Base-by-base conservation (phyloP, 2,888 invertebrate species). In the Belgica antarctica region DNA sequence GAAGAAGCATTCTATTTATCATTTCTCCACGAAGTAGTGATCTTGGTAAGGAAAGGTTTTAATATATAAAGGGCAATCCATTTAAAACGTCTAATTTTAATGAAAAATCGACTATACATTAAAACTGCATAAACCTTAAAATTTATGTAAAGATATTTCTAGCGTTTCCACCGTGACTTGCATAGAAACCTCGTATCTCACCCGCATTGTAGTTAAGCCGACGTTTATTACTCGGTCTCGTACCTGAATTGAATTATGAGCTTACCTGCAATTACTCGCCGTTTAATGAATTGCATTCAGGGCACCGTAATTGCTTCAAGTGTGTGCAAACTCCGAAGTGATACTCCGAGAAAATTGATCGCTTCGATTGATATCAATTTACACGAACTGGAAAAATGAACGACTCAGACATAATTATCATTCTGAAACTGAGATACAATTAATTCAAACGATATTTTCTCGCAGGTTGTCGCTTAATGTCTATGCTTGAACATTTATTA, bases 201-300 rank as follows among this genome's bases (percentile, higher is more conserved):
- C n/a, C n/a, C n/a, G n/a, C n/a, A n/a, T n/a, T n/a, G n/a, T n/a
- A n/a, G n/a, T 31, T 31, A 31, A 31, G 34, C 34, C 12, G 5
- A 5, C 46, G 15, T 46, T 46, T 46, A 46, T 46, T 46, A 46
- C 7, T 17, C 12, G 46, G 46, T 31, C 34, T 5, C 7, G 5
- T 46, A 17, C 46, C 12, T 12, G 46, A 12, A 46, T 15, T 46
- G 46, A 46, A 46, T 46, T 46, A 46, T 46, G 8, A 46, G 46
- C 46, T 46, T 17, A 12, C 46, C 46, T 46, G 46, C 46, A 46
- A 46, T 46, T 46, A 46, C 15, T 46, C 15, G 46, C 46, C 46
- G 17, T 46, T 46, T 12, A 46, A 46, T 46, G 17, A 46, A 46
- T 46, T 46, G 15, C 46, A 46, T 46, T 46, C 8, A 7, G 46